Evolutionary conservation across 2,888 invertebrate genomes (phyloP).

Genomic region (Leptopilina syphax): DNA sequence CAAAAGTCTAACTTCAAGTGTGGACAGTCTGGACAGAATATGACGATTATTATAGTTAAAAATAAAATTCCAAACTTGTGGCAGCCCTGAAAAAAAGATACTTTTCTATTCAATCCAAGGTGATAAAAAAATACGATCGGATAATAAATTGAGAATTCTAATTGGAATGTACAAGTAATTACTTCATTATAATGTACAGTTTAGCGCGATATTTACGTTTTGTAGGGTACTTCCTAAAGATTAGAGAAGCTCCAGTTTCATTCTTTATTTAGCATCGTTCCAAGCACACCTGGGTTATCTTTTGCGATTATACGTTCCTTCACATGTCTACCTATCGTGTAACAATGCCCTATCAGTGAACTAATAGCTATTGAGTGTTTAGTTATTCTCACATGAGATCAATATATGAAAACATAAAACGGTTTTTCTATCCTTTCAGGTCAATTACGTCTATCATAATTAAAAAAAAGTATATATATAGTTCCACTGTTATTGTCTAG

Average conservation of each 20-base stretch:
- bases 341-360: neutral
- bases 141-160: too few relatives aligned
- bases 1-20: too few relatives aligned
- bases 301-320: slow-evolving; percentile 16
- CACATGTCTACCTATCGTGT: neutral
- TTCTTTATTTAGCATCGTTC: slow-evolving; percentile 46
- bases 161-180: neutral
- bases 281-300: slow-evolving; percentile 14
- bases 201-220: slow-evolving; percentile 4
- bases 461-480: neutral
- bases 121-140: too few relatives aligned
- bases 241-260: slow-evolving; percentile 35
- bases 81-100: too few relatives aligned
- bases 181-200: neutral
- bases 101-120: too few relatives aligned
- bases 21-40: too few relatives aligned
- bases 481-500: neutral
- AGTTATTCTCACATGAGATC: neutral
- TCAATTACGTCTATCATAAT: neutral
- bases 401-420: slow-evolving; percentile 17
- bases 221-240: slow-evolving; percentile 16
- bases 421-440: neutral
- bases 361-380: slow-evolving; percentile 1
- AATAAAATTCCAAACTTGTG: too few relatives aligned
- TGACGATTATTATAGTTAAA: too few relatives aligned